A percentile compares a stretch with the other conserved stretches of the same genome.
These are phyloP conservation scores for Philonicus albiceps DNA, from an alignment of 2,888 invertebrate species.

Conservation along the genomic window DNA sequence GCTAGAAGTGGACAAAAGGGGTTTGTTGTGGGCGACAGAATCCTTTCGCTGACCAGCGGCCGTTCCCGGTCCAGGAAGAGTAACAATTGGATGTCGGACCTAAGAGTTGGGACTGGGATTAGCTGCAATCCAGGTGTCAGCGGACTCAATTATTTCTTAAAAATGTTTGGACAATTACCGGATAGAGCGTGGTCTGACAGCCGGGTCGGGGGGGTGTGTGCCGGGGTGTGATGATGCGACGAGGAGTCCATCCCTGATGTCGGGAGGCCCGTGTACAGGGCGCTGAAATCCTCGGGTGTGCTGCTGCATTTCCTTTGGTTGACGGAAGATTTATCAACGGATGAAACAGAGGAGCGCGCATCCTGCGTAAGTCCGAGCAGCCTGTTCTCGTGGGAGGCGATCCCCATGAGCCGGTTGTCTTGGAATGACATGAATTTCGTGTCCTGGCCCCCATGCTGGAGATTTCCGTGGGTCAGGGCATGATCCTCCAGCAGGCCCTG, in stretches of 20 bases:
- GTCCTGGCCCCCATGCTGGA: constrained; percentile 64
- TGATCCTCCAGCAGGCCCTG: constrained; percentile 83
- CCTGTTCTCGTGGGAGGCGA: constrained; percentile 62
- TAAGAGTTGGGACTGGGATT: constrained; percentile 2
- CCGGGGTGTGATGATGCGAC: constrained; percentile 71
- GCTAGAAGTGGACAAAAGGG: not conserved
- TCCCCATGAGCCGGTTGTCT: constrained; percentile 64
- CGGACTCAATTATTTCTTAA: not conserved
- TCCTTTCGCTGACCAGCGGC: not conserved
- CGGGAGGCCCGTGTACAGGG: constrained; percentile 76
- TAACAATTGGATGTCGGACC: not conserved
- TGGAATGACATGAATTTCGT: constrained; percentile 65
- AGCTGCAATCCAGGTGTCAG: constrained; percentile 19
- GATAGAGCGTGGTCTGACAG: constrained; percentile 69
- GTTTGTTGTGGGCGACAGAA: not conserved
- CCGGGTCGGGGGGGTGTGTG: constrained; percentile 74
- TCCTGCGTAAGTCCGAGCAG: constrained; percentile 64
- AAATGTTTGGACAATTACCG: constrained; percentile 62
- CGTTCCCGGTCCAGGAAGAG: not conserved
- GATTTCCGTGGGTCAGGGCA: constrained; percentile 65
- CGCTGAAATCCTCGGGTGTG: constrained; percentile 88
- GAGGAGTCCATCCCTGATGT: constrained; percentile 63
- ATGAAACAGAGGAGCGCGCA: constrained; percentile 65
- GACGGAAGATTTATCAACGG: constrained; percentile 64
- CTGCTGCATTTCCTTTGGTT: constrained; percentile 78